A percentile compares a stretch with the other conserved stretches of the same genome.
Evolutionary conservation across 2,113 vertebrate genomes (phyloP).

Genomic region (Prochilodus magdalenae): DNA sequence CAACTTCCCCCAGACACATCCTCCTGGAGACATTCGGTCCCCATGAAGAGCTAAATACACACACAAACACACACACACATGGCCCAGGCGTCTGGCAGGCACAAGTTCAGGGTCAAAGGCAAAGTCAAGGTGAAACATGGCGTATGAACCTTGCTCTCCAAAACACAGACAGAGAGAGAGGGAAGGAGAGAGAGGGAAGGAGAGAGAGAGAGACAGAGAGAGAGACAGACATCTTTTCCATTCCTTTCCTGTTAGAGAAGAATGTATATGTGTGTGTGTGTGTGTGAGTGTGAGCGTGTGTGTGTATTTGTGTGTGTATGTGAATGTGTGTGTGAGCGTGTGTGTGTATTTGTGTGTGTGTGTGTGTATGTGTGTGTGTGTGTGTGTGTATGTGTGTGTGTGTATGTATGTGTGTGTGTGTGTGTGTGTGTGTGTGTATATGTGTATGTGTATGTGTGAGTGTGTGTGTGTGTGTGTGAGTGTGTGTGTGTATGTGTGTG

Average conservation of each 20-base stretch:
- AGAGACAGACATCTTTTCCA: neutral
- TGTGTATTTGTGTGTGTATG: constrained; percentile 15
- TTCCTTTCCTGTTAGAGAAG: neutral
- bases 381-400: constrained; percentile 13
- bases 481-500: no score
- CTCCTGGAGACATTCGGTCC: neutral
- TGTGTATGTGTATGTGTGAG: constrained; percentile 38
- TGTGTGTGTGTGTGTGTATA: constrained; percentile 16
- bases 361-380: constrained; percentile 40
- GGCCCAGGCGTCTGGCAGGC: neutral
- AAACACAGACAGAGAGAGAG: constrained; percentile 5
- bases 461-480: constrained; percentile 20
- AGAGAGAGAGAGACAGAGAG: constrained; percentile 22
- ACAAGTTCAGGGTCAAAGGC: neutral
- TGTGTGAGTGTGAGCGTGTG: constrained; percentile 32
- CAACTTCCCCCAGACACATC: no score
- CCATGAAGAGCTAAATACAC: neutral
- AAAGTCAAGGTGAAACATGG: neutral
- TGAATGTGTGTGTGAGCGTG: constrained; percentile 32
- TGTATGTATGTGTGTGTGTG: constrained; percentile 39
- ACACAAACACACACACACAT: neutral
- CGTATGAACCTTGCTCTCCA: neutral
- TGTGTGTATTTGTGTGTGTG: constrained; percentile 8
- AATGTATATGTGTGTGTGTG: constrained; percentile 20
- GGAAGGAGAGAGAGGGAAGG: constrained; percentile 1